These are phyloP conservation scores for Coelopa frigida DNA, from an alignment of 1,140 invertebrate genomes.

Conservation along the genomic window DNA sequence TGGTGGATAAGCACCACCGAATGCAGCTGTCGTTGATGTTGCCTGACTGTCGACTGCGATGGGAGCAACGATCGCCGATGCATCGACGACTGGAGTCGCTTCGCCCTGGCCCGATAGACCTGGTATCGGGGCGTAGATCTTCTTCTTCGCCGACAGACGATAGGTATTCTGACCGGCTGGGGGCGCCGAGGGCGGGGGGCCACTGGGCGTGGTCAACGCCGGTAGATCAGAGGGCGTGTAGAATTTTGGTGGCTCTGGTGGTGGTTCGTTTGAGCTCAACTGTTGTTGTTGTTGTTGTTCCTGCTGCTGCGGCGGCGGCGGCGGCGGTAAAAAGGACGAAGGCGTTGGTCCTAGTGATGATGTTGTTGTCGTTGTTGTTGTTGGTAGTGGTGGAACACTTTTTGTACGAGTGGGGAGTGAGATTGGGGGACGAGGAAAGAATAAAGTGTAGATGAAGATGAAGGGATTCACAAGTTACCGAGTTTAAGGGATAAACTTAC, in stretches of 20 bases:
- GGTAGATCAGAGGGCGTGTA: conserved; percentile 37
- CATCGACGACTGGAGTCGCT: conserved; percentile 1
- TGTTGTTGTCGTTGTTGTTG: conserved; percentile 7
- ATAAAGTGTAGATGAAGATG: neutral
- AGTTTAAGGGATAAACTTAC: neutral
- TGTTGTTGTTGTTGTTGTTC: too few relatives aligned
- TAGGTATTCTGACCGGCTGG: conserved; percentile 43
- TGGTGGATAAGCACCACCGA: neutral
- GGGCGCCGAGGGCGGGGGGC: conserved; percentile 28
- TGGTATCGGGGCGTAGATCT: conserved; percentile 53
- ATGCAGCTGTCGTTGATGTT: neutral
- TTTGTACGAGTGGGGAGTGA: too few relatives aligned
- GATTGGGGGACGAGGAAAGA: neutral
- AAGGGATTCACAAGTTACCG: neutral
- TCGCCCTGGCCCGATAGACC: conserved; percentile 39
- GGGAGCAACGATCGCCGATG: neutral
- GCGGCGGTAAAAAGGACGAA: neutral
- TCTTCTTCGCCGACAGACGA: conserved; percentile 49
- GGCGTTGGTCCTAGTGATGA: too few relatives aligned
- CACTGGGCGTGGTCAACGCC: conserved; percentile 5
- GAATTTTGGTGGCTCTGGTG: conserved; percentile 34
- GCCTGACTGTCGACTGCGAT: neutral
- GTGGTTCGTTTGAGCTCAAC: neutral
- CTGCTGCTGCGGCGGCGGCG: too few relatives aligned
- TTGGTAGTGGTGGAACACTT: conserved; percentile 8